Percentiles rank a stretch among this genome's conserved stretches.
Conservation (phyloP, 2,113 vertebrate species). For the Ia io region DNA sequence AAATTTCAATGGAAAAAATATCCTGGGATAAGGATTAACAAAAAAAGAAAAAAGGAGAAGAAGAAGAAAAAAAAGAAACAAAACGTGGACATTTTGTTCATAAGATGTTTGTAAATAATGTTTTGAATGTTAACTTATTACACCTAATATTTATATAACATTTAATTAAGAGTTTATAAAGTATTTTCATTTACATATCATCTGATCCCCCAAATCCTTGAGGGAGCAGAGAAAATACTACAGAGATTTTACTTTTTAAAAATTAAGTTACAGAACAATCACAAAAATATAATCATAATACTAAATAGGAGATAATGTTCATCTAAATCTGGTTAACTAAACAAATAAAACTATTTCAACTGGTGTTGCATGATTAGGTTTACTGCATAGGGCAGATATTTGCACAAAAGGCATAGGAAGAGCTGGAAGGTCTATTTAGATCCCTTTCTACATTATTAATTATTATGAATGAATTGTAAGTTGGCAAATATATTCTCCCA, state of each 20-base stretch:
- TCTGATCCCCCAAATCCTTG: not conserved
- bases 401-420: not conserved
- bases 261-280: not conserved
- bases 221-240: not conserved
- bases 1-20: not conserved
- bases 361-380: not conserved
- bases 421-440: slow-evolving; percentile 14
- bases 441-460: slow-evolving; percentile 50
- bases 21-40: not conserved
- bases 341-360: not conserved
- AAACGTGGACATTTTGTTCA: not conserved
- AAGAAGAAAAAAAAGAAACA: not conserved
- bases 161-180: slow-evolving; percentile 8
- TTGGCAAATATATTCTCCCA: not conserved
- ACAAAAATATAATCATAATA: not conserved
- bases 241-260: slow-evolving; percentile 6
- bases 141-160: slow-evolving; percentile 21
- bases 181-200: not conserved
- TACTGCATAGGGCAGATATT: not conserved
- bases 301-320: not conserved
- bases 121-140: slow-evolving; percentile 24
- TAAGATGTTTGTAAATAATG: not conserved
- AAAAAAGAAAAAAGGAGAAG: not conserved
- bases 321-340: not conserved
- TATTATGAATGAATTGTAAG: slow-evolving; percentile 51